Conservation (phyloP, 2,113 vertebrate genomes). For the Neotragus moschatus region DNA sequence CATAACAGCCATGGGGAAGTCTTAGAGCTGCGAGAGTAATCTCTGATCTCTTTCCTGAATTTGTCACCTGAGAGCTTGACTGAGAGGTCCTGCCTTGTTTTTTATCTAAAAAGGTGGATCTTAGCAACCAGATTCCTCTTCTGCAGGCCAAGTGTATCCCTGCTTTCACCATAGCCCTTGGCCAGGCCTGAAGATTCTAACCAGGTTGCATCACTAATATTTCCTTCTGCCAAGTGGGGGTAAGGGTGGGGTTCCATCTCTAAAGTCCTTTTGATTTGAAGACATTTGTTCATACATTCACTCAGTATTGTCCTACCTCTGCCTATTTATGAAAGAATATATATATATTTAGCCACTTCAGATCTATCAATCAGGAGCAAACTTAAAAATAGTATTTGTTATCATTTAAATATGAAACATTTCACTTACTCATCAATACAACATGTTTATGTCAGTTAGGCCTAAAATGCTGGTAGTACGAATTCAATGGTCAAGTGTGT, state of each 20-base stretch:
- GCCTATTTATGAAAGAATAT: neutral
- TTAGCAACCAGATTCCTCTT: neutral
- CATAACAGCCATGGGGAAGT: neutral
- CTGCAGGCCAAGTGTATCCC: neutral
- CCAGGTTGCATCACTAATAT: neutral
- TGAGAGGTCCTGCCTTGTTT: neutral
- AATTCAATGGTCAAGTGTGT: neutral
- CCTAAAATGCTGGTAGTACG: neutral
- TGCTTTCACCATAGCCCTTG: neutral
- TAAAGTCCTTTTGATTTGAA: neutral
- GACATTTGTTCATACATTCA: neutral
- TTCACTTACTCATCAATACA: neutral
- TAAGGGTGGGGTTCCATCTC: neutral
- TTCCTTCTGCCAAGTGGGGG: neutral
- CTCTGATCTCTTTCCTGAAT: neutral
- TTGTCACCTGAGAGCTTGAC: neutral
- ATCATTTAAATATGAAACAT: neutral
- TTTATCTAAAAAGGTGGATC: neutral
- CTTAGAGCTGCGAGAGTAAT: neutral
- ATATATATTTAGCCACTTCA: neutral
- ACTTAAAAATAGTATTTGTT: constrained; percentile 1
- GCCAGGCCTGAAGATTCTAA: neutral
- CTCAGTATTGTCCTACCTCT: neutral
- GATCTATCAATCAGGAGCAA: neutral
- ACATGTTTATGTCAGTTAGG: neutral